These are phyloP conservation scores for Hexactinellida sp. DNA, from an alignment of 37 sponge, comb jelly and placozoan species.

Conservation along the genomic window DNA sequence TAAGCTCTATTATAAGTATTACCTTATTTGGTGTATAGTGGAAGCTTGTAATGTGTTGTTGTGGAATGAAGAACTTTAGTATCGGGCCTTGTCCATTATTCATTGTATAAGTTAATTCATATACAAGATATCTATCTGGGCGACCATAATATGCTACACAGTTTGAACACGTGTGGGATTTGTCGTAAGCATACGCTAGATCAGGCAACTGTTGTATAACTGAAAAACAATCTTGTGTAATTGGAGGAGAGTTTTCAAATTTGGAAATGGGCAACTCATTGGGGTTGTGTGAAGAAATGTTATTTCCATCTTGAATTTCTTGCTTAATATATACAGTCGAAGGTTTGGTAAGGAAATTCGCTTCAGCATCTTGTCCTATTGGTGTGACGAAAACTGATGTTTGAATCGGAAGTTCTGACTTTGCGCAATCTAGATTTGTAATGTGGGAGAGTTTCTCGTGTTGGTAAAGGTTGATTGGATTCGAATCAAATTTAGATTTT, in stretches of 20 bases:
- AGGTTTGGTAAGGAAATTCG: background rate
- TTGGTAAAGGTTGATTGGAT: background rate
- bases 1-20: too few species aligned
- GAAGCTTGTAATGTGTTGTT: background rate
- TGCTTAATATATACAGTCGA: background rate
- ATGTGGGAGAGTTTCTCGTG: background rate
- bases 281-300: background rate
- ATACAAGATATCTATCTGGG: background rate
- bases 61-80: background rate
- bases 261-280: background rate
- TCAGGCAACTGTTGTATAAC: background rate
- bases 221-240: background rate
- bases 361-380: background rate
- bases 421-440: background rate
- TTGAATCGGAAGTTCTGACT: background rate
- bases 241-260: background rate
- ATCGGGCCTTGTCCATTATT: background rate
- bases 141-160: background rate
- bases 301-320: background rate
- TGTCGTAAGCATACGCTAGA: slow-evolving; percentile 2
- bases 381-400: background rate
- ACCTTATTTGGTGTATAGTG: background rate
- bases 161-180: background rate
- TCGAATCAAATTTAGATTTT: slow-evolving; percentile 8
- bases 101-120: background rate